Evolutionary conservation across 2,888 invertebrate species (phyloP).

Genomic region (Abrostola tripartita): DNA sequence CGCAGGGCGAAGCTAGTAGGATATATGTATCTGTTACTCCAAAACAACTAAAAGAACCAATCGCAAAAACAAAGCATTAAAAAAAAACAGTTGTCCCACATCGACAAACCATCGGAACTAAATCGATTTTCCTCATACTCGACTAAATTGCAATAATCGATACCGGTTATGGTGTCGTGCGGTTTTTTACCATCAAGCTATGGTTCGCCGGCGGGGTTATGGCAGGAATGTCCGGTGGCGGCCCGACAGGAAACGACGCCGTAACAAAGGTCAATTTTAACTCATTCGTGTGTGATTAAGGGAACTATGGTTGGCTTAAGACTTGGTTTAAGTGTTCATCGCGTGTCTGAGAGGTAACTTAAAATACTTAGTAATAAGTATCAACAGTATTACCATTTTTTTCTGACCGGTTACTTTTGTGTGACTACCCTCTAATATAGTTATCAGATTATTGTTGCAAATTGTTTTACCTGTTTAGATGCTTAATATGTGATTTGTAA

Average conservation of each 20-base stretch:
- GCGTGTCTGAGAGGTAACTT: neutral
- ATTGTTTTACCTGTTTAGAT: too few relatives aligned
- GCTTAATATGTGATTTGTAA: too few relatives aligned
- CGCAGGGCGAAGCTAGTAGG: too few relatives aligned
- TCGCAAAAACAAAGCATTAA: neutral
- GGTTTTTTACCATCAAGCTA: conserved; percentile 39
- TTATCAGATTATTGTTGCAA: too few relatives aligned
- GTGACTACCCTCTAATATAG: too few relatives aligned
- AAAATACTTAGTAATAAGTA: too few relatives aligned
- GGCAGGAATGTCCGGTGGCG: conserved; percentile 67
- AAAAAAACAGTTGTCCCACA: neutral
- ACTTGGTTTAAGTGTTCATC: neutral
- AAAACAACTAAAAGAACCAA: too few relatives aligned
- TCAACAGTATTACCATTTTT: too few relatives aligned
- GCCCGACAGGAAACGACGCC: conserved; percentile 53
- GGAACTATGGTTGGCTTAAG: neutral
- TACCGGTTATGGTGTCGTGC: conserved; percentile 42
- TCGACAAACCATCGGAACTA: conserved; percentile 13
- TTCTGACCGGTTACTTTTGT: too few relatives aligned
- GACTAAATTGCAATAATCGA: conserved; percentile 38
- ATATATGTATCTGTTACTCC: too few relatives aligned
- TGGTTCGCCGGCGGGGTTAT: conserved; percentile 57
- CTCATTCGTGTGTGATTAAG: conserved; percentile 8
- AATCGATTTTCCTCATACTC: conserved; percentile 20
- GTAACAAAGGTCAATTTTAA: conserved; percentile 58